These are phyloP conservation scores for Popillia japonica DNA, from an alignment of 1,140 invertebrate genomes.

Conservation along the genomic window DNA sequence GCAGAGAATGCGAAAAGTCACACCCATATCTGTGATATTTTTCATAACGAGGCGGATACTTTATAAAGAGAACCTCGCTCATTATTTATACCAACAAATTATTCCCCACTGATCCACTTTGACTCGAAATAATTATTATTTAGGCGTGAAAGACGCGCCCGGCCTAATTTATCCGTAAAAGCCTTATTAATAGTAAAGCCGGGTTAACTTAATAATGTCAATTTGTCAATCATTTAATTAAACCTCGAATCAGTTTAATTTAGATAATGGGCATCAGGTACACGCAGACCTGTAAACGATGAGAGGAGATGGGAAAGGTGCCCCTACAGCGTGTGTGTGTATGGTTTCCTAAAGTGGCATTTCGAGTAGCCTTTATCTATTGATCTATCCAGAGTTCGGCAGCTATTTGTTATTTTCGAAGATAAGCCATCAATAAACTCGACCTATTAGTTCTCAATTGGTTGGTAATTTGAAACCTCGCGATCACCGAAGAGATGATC, in stretches of 20 bases:
- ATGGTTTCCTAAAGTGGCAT: conserved; percentile 42
- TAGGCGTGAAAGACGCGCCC: conserved; percentile 28
- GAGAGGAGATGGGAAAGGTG: conserved; percentile 26
- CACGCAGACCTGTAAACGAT: conserved; percentile 30
- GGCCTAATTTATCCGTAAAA: conserved; percentile 38
- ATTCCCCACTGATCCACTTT: neutral
- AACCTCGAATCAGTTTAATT: conserved; percentile 40
- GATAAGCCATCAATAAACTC: conserved; percentile 45
- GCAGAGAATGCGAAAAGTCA: no score
- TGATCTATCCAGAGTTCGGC: conserved; percentile 41
- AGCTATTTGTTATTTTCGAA: conserved; percentile 46
- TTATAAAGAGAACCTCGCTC: neutral
- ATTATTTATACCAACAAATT: conserved; percentile 24
- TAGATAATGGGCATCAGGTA: conserved; percentile 27
- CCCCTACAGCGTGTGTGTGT: neutral
- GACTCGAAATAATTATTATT: conserved; percentile 36
- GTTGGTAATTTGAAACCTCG: conserved; percentile 45
- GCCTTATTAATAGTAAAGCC: conserved; percentile 39
- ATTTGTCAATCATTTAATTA: conserved; percentile 46
- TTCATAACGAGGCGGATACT: no score
- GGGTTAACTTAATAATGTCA: conserved; percentile 42
- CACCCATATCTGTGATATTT: no score
- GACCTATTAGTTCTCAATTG: conserved; percentile 46
- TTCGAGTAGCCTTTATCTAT: conserved; percentile 44
- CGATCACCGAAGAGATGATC: conserved; percentile 39